Percentiles rank a stretch among this genome's conserved stretches.
phyloP scores from a whole-genome alignment of 2,797 vertebrate species.

The Cossypha heuglini region DNA sequence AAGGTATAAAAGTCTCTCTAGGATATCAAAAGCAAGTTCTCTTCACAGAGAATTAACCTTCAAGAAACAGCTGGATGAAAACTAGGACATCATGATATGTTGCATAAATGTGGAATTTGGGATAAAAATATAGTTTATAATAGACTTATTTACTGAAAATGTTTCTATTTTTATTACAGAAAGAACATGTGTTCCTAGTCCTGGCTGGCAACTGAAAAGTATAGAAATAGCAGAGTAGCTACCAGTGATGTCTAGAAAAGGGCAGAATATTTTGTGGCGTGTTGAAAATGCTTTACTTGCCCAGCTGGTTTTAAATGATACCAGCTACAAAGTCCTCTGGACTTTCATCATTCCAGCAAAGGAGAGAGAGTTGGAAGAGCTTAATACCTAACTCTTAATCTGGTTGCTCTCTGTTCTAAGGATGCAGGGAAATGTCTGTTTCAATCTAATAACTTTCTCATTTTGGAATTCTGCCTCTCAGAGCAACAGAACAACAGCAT shows the following conservation, averaged over 20 bases:
- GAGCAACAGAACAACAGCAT: neutral
- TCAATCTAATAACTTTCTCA: neutral
- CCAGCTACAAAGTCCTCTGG: neutral
- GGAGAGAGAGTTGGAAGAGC: neutral
- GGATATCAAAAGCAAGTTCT: neutral
- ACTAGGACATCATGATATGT: neutral
- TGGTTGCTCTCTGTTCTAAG: neutral
- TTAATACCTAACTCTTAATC: neutral
- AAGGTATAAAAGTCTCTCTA: neutral
- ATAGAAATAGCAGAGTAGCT: neutral
- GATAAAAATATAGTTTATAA: neutral
- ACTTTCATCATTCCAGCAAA: neutral
- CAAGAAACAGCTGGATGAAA: neutral
- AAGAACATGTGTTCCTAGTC: neutral
- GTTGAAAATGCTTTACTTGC: slow-evolving; percentile 5
- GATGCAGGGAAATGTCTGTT: neutral
- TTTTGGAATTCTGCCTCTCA: slow-evolving; percentile 14
- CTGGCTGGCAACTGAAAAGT: neutral
- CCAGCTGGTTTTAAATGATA: slow-evolving; percentile 10
- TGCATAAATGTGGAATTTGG: neutral
- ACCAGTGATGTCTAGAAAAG: neutral
- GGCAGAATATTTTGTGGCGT: neutral
- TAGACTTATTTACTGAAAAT: neutral
- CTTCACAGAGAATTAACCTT: neutral
- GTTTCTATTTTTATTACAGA: neutral